Percentiles rank a stretch among this genome's conserved stretches.
These are phyloP conservation scores for Philereme vetulata DNA, from an alignment of 2,888 invertebrate genomes.

Conservation along the genomic window DNA sequence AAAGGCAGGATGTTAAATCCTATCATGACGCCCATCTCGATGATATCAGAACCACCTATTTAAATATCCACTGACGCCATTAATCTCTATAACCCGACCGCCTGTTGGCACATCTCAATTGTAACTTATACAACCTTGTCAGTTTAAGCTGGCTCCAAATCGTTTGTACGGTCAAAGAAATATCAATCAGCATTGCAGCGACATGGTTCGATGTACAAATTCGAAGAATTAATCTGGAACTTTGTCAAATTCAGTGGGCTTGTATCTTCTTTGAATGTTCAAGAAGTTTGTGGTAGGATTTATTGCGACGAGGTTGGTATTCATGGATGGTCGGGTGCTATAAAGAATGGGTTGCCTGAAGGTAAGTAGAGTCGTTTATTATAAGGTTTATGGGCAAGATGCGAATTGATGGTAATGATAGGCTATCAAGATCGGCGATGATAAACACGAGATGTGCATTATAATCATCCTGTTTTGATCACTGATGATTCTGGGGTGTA, in stretches of 20 bases:
- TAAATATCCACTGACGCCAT: conserved; percentile 33
- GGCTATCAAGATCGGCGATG: conserved; percentile 3
- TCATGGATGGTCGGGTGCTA: not conserved
- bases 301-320: conserved; percentile 1
- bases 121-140: conserved; percentile 12
- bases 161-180: not conserved
- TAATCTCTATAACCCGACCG: conserved; percentile 30
- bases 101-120: conserved; percentile 28
- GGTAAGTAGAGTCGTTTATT: conserved; percentile 5
- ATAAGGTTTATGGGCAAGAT: conserved; percentile 5
- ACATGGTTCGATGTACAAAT: not conserved
- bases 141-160: not conserved
- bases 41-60: conserved; percentile 27
- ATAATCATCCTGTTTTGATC: not conserved
- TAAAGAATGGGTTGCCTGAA: conserved; percentile 3
- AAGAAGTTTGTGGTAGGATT: not conserved
- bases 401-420: conserved; percentile 2
- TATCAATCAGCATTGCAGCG: not conserved
- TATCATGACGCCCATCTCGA: conserved; percentile 23
- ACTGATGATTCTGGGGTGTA: not conserved
- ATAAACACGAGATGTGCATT: conserved; percentile 1
- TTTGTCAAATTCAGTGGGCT: not conserved
- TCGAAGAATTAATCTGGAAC: not conserved
- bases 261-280: not conserved
- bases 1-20: conserved; percentile 25